These are phyloP conservation scores for Atethmia centrago DNA, from an alignment of 2,888 invertebrate species.

Conservation along the genomic window DNA sequence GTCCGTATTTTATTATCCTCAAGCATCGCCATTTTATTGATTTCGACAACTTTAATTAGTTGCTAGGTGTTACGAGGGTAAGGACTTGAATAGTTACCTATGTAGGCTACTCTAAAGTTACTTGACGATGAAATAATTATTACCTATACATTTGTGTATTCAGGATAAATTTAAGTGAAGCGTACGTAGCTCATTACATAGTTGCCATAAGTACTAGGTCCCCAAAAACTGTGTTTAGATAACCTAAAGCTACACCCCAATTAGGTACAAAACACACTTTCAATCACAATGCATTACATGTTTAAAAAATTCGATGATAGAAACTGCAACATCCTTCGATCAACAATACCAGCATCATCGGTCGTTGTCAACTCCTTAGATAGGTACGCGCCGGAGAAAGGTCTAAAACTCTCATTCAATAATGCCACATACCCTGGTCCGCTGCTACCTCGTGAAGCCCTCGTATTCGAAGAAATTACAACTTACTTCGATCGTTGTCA, in stretches of 20 bases:
- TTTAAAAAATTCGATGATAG: too few relatives aligned
- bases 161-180: background rate
- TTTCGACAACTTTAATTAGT: constrained; percentile 3
- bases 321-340: too few relatives aligned
- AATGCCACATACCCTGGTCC: background rate
- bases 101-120: background rate
- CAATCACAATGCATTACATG: too few relatives aligned
- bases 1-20: constrained; percentile 14
- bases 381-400: background rate
- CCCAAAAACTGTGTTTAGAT: background rate
- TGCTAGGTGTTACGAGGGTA: background rate
- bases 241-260: background rate
- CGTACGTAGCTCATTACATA: too few relatives aligned
- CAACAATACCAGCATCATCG: background rate
- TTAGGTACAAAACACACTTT: background rate
- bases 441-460: background rate
- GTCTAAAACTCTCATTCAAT: background rate
- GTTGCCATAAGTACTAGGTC: background rate
- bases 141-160: background rate
- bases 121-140: constrained; percentile 2
- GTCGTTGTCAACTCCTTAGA: background rate
- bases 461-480: background rate
- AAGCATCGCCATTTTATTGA: constrained; percentile 15
- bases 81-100: background rate
- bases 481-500: background rate